phyloP scores from a whole-genome alignment of 1,140 invertebrate species.

The Heterodera schachtii region DNA sequence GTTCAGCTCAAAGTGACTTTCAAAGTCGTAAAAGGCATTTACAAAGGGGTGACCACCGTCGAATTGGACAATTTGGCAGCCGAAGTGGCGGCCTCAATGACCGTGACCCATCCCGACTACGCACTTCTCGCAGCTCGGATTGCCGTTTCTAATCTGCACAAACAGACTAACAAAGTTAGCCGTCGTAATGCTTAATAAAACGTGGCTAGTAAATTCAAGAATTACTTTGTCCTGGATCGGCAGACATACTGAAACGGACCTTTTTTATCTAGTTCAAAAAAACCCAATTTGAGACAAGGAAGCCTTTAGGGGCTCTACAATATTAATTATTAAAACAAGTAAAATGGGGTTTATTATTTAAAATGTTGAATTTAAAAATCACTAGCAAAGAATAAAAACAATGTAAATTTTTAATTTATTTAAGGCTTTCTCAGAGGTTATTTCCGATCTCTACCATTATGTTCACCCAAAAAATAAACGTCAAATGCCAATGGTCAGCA shows the following conservation, averaged over 20 bases:
- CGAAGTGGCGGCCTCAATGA: constrained; percentile 92
- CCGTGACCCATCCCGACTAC: constrained; percentile 94
- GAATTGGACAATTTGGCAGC: constrained; percentile 95
- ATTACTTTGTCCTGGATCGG: not conserved
- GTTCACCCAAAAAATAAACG: constrained; percentile 76
- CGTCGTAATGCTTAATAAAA: not conserved
- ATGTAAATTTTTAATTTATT: not conserved
- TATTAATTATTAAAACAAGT: too few species aligned
- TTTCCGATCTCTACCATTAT: constrained; percentile 81
- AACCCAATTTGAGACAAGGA: too few species aligned
- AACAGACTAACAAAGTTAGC: constrained; percentile 72
- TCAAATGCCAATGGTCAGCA: constrained; percentile 80
- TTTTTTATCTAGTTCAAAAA: too few species aligned
- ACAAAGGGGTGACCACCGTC: constrained; percentile 90
- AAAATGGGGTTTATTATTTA: too few species aligned
- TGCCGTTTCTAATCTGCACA: constrained; percentile 94
- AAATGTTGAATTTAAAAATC: too few species aligned
- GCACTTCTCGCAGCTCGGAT: constrained; percentile 90
- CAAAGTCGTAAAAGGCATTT: constrained; percentile 84
- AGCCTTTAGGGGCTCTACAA: too few species aligned
- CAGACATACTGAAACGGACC: too few species aligned
- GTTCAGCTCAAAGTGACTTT: constrained; percentile 65
- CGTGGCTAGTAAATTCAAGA: too few species aligned
- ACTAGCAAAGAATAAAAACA: too few species aligned
- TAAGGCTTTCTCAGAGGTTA: constrained; percentile 78